Evolutionary conservation across 1,140 invertebrate genomes (phyloP).

Genomic region (Drosophila hydei): DNA sequence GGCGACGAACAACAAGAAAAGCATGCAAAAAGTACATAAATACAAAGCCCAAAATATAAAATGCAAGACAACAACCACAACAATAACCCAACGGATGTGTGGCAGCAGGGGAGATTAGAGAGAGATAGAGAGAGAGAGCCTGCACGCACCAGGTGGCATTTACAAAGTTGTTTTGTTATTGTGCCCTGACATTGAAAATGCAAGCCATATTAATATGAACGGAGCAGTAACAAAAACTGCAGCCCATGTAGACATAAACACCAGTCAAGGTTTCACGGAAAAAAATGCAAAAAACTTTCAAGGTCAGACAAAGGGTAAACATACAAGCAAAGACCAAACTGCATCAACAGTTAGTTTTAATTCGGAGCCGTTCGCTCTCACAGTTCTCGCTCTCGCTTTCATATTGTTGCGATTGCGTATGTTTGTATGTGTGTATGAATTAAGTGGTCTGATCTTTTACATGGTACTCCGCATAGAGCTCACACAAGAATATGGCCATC

Average conservation of each 20-base stretch:
- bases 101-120: not conserved
- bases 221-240: conserved; percentile 51
- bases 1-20: conserved; percentile 52
- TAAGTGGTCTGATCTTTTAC: conserved; percentile 13
- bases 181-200: conserved; percentile 71
- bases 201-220: conserved; percentile 39
- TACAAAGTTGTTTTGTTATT: conserved; percentile 43
- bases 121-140: conserved; percentile 6
- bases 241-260: conserved; percentile 33
- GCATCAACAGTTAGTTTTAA: conserved; percentile 69
- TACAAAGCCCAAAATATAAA: conserved; percentile 42
- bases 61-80: conserved; percentile 25
- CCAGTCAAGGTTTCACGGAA: conserved; percentile 1
- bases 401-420: conserved; percentile 6
- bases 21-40: conserved; percentile 36
- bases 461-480: not conserved
- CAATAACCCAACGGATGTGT: conserved; percentile 1
- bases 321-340: conserved; percentile 18
- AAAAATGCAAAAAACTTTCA: conserved; percentile 44
- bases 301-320: conserved; percentile 72
- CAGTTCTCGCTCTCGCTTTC: conserved; percentile 2
- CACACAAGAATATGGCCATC: conserved; percentile 7
- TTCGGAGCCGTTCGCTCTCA: conserved; percentile 21
- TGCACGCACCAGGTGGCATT: conserved; percentile 38
- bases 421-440: not conserved